Evolutionary conservation across 37 sponge, comb jelly and placozoan genomes (phyloP), one percentile per base, ranked within the genome.

Genomic region (Cliona cf. orientalis): DNA sequence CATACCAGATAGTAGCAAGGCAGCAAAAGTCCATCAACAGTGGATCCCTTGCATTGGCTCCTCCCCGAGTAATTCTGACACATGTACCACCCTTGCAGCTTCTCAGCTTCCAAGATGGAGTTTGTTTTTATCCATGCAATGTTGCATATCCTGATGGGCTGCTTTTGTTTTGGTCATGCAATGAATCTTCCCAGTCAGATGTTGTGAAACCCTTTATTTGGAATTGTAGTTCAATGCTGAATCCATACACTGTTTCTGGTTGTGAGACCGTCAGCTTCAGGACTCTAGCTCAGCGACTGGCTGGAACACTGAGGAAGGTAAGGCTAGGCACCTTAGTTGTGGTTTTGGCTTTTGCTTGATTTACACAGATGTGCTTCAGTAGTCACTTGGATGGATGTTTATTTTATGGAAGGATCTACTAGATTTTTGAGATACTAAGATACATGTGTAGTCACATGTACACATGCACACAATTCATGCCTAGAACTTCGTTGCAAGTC

Each of bases 251-350:
- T 41, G 36, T n/a, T 35, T 55, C 34, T 67, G 39, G 12, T 25
- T 40, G 14, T 22, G 44, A 6, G 72, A 71, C 58, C 55, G 41
- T 45, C 28, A 57, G 55, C 43, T 84, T 75, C 58, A 75, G 55
- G 68, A 75, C 58, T 3, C 22, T 84, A 41, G 40, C 55, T 14
- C 55, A 75, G 31, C 43, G 68, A 29, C 57, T 75, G 59, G 76
- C 84, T 7, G 56, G 46, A 0, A 11, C 35, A 35, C 75, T 76
- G 84, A 75, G 58, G 66, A 84, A 84, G 59, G 84, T 84, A 65
- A 37, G 58, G 4, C 70, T 9, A 49, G 11, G 14, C 17, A 17
- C 17, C 11, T 49, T 19, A 49, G 11, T 49, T 19, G 11, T 49
- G 14, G 11, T 49, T 49, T 49, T 49, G 11, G 11, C 55, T 49